A percentile compares a stretch with the other conserved stretches of the same genome.
Evolutionary conservation across 2,888 invertebrate species (phyloP).

Genomic region (Hyalella azteca): DNA sequence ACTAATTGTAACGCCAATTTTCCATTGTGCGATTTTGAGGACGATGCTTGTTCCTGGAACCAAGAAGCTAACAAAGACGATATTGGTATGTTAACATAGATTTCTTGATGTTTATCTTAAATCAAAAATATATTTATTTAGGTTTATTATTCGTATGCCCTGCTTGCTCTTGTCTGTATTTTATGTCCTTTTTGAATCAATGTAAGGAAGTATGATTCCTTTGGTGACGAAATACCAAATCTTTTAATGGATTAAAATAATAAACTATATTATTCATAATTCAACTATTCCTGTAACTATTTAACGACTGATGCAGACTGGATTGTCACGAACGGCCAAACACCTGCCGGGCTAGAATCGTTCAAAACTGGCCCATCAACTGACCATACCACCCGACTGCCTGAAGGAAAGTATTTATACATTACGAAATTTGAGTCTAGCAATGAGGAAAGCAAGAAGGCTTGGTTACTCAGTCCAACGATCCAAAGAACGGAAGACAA

Average conservation of each 20-base stretch:
- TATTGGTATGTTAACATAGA: conserved; percentile 33
- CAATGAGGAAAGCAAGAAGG: not conserved
- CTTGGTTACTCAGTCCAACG: conserved; percentile 50
- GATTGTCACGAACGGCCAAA: conserved; percentile 31
- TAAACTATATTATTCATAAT: no score
- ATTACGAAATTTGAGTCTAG: conserved; percentile 19
- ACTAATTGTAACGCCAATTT: conserved; percentile 39
- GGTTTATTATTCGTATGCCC: no score
- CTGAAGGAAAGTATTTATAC: conserved; percentile 46
- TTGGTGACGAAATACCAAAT: no score
- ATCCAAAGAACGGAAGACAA: not conserved
- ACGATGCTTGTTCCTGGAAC: conserved; percentile 42
- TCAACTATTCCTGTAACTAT: no score
- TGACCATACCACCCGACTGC: conserved; percentile 47
- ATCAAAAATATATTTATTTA: not conserved
- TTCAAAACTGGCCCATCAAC: conserved; percentile 47
- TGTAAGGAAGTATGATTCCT: no score
- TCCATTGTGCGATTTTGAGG: conserved; percentile 45
- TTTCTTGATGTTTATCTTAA: no score
- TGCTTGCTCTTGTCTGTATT: not conserved
- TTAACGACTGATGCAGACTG: conserved; percentile 51
- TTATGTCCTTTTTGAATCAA: not conserved
- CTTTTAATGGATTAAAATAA: no score
- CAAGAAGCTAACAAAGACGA: conserved; percentile 46
- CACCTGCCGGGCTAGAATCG: conserved; percentile 23